Evolutionary conservation across 2,888 invertebrate species (phyloP).

Genomic region (Phlogophora meticulosa): DNA sequence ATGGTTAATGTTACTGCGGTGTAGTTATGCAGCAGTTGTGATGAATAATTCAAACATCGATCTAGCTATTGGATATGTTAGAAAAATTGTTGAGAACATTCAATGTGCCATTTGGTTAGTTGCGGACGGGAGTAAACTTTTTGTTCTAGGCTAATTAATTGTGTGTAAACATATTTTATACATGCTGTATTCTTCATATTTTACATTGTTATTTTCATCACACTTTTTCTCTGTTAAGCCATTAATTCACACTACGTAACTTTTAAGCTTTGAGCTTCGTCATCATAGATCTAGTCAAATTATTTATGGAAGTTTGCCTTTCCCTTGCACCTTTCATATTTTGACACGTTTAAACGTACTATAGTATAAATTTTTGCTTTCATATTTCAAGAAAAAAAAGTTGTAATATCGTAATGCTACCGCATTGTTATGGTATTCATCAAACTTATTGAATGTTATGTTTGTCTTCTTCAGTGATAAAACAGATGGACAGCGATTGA

Average conservation of each 20-base stretch:
- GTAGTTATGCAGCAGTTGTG: slow-evolving; percentile 56
- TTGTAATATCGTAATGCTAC: background rate
- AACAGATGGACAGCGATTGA: slow-evolving; percentile 71
- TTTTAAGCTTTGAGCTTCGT: background rate
- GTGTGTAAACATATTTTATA: background rate
- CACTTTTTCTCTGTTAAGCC: background rate
- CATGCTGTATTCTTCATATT: background rate
- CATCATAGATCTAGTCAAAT: background rate
- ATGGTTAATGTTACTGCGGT: background rate
- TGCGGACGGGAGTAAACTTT: background rate
- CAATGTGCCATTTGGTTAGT: slow-evolving; percentile 81
- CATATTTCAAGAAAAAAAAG: background rate
- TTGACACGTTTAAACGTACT: background rate
- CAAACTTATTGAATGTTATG: background rate
- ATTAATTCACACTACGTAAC: background rate
- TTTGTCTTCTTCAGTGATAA: slow-evolving; percentile 76
- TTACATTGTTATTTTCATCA: background rate
- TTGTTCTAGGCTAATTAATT: background rate
- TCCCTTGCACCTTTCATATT: background rate
- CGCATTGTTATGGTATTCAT: background rate
- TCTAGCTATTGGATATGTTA: slow-evolving; percentile 73
- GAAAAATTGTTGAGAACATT: slow-evolving; percentile 75
- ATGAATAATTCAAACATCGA: slow-evolving; percentile 75
- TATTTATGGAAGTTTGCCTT: too few relatives aligned
- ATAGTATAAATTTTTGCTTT: background rate